Evolutionary conservation across 2,888 invertebrate species (phyloP).

Genomic region (Euplexia lucipara): DNA sequence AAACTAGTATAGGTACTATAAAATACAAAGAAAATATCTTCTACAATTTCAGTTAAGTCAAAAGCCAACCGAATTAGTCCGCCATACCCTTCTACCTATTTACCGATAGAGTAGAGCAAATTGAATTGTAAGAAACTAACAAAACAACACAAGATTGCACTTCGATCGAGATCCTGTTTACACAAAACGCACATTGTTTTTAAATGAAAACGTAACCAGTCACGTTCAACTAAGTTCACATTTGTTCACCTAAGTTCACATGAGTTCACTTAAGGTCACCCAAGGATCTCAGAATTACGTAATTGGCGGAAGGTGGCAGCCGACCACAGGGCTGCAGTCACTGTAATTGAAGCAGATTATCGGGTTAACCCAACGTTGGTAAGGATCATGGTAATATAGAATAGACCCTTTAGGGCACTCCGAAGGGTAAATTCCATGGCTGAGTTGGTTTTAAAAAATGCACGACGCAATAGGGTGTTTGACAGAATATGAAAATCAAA

Average conservation of each 20-base stretch:
- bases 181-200: conserved; percentile 3
- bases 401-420: not conserved
- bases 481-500: too few relatives aligned
- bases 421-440: too few relatives aligned
- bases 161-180: not conserved
- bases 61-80: not conserved
- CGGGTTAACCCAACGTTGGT: conserved; percentile 46
- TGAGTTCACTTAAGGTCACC: conserved; percentile 17
- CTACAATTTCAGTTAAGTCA: not conserved
- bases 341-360: conserved; percentile 68
- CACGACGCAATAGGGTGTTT: too few relatives aligned
- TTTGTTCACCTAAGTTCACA: not conserved
- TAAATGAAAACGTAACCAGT: conserved; percentile 12
- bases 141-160: conserved; percentile 20
- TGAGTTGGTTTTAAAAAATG: too few relatives aligned
- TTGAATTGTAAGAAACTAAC: conserved; percentile 4
- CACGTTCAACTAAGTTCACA: conserved; percentile 8
- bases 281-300: conserved; percentile 55
- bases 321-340: conserved; percentile 60
- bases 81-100: conserved; percentile 1
- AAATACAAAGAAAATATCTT: too few relatives aligned
- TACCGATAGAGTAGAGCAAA: conserved; percentile 13
- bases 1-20: too few relatives aligned
- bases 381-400: conserved; percentile 13
- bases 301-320: conserved; percentile 67